A percentile compares a stretch with the other conserved stretches of the same genome.
These are phyloP conservation scores for Melieria picta DNA, from an alignment of 2,888 invertebrate genomes.

Conservation along the genomic window DNA sequence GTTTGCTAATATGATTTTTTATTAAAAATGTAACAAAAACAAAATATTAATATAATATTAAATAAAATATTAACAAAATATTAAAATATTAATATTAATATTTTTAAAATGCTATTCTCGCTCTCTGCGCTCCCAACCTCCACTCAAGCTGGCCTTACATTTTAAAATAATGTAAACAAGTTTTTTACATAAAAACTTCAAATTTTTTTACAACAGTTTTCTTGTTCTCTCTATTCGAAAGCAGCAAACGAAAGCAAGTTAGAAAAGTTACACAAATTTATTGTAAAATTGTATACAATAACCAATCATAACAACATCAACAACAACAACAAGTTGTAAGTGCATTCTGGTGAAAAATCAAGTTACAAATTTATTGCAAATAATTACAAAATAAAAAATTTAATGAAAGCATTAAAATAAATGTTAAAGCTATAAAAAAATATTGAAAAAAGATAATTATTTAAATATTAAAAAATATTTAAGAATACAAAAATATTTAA, in stretches of 20 bases:
- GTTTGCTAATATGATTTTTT: no score
- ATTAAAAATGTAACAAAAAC: no score
- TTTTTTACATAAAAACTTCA: no score
- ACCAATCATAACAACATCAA: not conserved
- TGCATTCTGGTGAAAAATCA: constrained; percentile 25
- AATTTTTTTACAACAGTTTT: no score
- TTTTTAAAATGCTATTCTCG: no score
- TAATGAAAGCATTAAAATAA: constrained; percentile 20
- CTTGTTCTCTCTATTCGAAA: no score
- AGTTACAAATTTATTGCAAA: constrained; percentile 19
- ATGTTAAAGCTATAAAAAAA: constrained; percentile 15
- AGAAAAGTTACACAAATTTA: constrained; percentile 12
- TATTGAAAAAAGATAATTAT: constrained; percentile 13
- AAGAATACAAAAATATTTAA: constrained; percentile 1
- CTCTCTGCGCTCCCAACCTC: no score
- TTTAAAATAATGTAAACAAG: no score
- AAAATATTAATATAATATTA: no score
- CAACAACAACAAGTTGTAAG: constrained; percentile 16
- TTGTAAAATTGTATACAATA: constrained; percentile 8
- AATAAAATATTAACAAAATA: no score
- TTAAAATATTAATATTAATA: no score
- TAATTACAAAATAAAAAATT: constrained; percentile 17
- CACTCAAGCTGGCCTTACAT: no score
- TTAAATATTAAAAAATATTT: constrained; percentile 5
- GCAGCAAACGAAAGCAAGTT: constrained; percentile 12